These are phyloP conservation scores for Papilio helenus DNA, from an alignment of 1,140 invertebrate species.

Conservation along the genomic window DNA sequence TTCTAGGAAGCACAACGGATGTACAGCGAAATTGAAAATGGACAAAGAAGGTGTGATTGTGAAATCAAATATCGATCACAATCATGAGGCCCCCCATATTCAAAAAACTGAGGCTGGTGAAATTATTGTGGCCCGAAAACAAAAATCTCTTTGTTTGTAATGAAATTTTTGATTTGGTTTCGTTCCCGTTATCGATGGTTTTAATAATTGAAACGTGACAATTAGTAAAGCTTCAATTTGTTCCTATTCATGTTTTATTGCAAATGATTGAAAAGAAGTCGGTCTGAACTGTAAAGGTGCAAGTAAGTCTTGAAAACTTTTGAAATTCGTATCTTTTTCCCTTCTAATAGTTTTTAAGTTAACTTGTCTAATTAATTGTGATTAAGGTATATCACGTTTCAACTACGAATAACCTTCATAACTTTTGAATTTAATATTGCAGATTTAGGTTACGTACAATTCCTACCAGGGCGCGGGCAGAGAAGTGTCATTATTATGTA, in stretches of 20 bases:
- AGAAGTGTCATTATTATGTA: neutral
- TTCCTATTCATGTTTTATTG: no score
- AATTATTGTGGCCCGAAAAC: neutral
- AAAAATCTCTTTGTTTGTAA: neutral
- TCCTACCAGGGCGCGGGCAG: neutral
- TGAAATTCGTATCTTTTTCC: neutral
- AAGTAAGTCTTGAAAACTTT: neutral
- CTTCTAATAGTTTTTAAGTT: neutral
- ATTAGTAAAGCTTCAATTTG: no score
- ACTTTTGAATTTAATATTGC: neutral
- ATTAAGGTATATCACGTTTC: neutral
- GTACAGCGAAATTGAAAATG: conserved; percentile 48
- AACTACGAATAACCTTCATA: neutral
- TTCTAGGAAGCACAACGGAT: conserved; percentile 45
- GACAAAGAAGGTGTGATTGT: conserved; percentile 37
- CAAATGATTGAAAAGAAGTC: no score
- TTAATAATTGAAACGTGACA: no score
- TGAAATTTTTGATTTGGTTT: no score
- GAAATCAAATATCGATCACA: conserved; percentile 31
- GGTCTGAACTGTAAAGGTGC: no score
- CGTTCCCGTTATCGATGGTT: no score
- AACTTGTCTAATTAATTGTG: neutral
- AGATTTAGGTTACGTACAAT: neutral
- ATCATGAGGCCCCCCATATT: conserved; percentile 42
- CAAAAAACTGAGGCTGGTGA: conserved; percentile 30